A percentile compares a stretch with the other conserved stretches of the same genome.
These are phyloP conservation scores for Crypturellus tataupa DNA, from an alignment of 2,797 vertebrate genomes.

Conservation along the genomic window DNA sequence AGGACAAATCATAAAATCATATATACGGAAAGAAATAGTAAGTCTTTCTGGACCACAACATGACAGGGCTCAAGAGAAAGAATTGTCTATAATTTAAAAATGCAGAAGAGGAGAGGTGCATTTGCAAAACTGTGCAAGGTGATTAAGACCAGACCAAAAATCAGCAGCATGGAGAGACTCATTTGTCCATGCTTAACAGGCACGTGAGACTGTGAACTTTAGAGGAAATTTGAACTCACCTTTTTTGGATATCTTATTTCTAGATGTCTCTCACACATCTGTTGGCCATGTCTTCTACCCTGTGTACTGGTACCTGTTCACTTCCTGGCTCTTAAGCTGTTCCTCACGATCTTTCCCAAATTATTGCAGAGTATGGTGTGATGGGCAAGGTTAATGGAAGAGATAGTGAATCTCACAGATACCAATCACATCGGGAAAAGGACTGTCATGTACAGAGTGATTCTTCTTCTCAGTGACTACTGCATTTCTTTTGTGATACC, in stretches of 20 bases:
- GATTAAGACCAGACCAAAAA: neutral
- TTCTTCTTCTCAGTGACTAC: neutral
- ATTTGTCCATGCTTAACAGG: neutral
- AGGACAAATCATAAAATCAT: neutral
- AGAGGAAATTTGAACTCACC: neutral
- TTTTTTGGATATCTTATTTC: neutral
- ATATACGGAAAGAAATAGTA: neutral
- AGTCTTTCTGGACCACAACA: neutral
- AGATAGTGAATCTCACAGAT: neutral
- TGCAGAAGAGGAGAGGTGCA: neutral
- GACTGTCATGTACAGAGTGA: neutral
- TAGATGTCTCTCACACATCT: neutral
- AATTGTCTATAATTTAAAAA: slow-evolving; percentile 1
- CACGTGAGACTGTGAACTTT: neutral
- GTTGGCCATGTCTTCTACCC: neutral
- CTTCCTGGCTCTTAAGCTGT: neutral
- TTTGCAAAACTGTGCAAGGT: neutral
- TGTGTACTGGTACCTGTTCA: neutral
- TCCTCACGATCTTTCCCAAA: neutral
- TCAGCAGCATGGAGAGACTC: neutral
- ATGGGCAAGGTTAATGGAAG: neutral
- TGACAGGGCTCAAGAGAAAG: neutral
- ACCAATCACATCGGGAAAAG: neutral
- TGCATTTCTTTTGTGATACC: neutral
- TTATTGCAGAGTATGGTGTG: neutral